Conservation (phyloP, 2,888 invertebrate species). For the Drosophila maculinotata region DNA sequence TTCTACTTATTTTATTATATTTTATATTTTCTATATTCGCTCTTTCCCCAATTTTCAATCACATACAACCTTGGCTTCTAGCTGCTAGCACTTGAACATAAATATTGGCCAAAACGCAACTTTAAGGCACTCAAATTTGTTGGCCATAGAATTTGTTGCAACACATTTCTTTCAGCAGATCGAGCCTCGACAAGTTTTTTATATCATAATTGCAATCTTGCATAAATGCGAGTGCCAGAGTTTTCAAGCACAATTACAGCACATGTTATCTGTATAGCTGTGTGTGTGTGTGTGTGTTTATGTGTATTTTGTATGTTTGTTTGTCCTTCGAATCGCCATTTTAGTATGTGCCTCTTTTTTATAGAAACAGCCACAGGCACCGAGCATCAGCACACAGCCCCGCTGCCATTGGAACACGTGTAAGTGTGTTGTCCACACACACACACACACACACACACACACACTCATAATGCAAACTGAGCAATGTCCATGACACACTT, state of each 20-base stretch:
- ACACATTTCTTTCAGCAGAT: constrained; percentile 35
- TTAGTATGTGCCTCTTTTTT: constrained; percentile 72
- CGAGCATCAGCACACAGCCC: constrained; percentile 20
- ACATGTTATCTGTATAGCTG: constrained; percentile 18
- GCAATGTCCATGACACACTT: constrained; percentile 77
- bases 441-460: constrained; percentile 24
- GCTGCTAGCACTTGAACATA: constrained; percentile 35
- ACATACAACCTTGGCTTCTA: constrained; percentile 35
- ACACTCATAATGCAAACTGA: constrained; percentile 38
- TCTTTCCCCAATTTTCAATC: background rate
- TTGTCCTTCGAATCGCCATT: constrained; percentile 76
- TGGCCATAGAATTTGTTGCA: constrained; percentile 16
- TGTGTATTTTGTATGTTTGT: constrained; percentile 66
- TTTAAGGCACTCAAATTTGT: constrained; percentile 31
- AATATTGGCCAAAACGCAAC: constrained; percentile 35
- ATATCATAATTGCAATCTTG: constrained; percentile 79
- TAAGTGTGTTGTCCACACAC: constrained; percentile 60
- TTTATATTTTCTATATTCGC: background rate
- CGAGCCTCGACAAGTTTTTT: constrained; percentile 63
- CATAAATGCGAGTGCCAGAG: constrained; percentile 67
- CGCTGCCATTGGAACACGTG: constrained; percentile 59
- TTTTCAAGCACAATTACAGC: constrained; percentile 67
- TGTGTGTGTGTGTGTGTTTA: constrained; percentile 14
- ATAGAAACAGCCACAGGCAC: constrained; percentile 35
- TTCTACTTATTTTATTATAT: background rate